Conservation (phyloP, 2,888 invertebrate species). For the Watsonalla cultraria region DNA sequence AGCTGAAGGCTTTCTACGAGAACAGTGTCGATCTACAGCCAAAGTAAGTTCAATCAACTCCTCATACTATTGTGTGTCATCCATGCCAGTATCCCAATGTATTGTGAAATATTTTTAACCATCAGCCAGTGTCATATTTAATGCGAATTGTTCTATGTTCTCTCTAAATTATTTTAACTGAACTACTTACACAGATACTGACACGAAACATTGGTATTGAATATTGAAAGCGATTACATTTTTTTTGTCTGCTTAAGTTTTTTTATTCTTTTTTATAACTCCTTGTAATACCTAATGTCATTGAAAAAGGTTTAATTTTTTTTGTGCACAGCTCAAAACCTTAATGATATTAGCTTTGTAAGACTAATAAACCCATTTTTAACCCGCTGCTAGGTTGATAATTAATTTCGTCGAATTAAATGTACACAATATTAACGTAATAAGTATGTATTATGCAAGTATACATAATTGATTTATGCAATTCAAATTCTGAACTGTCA, state of each 20-base stretch:
- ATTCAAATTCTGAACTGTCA: no score
- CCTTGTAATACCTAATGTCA: neutral
- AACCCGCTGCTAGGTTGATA: no score
- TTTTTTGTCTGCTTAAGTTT: neutral
- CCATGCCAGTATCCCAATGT: neutral
- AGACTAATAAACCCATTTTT: no score
- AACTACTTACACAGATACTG: neutral
- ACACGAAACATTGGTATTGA: neutral
- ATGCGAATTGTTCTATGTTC: no score
- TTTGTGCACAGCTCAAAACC: neutral
- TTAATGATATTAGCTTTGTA: no score
- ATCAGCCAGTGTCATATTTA: no score
- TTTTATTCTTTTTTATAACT: neutral
- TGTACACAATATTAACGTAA: no score
- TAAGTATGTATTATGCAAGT: no score
- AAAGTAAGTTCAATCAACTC: constrained; percentile 80
- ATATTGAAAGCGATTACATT: neutral
- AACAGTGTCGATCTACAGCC: constrained; percentile 94
- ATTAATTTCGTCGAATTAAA: no score
- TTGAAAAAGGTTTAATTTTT: neutral
- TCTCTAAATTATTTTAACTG: no score
- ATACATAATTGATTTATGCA: no score
- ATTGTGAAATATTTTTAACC: neutral
- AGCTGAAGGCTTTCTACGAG: constrained; percentile 97
- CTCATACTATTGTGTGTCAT: neutral